Base-by-base conservation (phyloP, 2,113 vertebrate genomes). In the Irena cyanogastra region DNA sequence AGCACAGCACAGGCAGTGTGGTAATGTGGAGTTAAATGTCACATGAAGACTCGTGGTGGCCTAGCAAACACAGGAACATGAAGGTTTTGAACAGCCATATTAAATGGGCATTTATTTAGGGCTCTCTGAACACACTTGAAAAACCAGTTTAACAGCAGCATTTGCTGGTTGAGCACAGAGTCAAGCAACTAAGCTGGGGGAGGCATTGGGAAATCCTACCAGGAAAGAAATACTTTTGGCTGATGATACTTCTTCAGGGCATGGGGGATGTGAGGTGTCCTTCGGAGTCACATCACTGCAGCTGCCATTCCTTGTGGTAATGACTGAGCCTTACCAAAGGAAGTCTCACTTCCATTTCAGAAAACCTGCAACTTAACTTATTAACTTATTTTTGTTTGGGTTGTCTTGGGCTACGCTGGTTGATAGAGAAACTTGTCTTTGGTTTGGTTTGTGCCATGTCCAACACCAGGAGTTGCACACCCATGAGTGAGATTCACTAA, bases 71-170 rank as follows among this genome's bases (percentile, higher is more conserved):
- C 10, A 60, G 22, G 31, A 59, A 33, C 59, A 37, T 35, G 83
- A 72, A 69, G 60, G 22, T 65, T 86, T 84, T 90, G 56, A 80
- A 15, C 47, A 92, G 54, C 19, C 1, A 0, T 41, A 33, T 69
- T 72, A 28, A 39, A 44, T 1, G 3, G 41, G 11, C 11, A 26
- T 83, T 85, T 91, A 23, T 54, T 87, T 83, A 59, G 50, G 54
- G 41, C n/a, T 52, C 4, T 90, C 39, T 83, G 64, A 80, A 71
- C 39, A 52, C 19, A 8, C 82, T 74, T 65, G 89, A 88, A 90
- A 90, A 88, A 94, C 79, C 68, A 78, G 90, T 93, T 96, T 60
- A 85, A 49, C 82, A 57, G 75, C 52, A 85, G 9, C 11, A 3
- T 35, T 63, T 69, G 35, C 63, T 70, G 59, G 50, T 59, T 88